Conservation (phyloP, 2,113 vertebrate species). For the Rhombomys opimus region DNA sequence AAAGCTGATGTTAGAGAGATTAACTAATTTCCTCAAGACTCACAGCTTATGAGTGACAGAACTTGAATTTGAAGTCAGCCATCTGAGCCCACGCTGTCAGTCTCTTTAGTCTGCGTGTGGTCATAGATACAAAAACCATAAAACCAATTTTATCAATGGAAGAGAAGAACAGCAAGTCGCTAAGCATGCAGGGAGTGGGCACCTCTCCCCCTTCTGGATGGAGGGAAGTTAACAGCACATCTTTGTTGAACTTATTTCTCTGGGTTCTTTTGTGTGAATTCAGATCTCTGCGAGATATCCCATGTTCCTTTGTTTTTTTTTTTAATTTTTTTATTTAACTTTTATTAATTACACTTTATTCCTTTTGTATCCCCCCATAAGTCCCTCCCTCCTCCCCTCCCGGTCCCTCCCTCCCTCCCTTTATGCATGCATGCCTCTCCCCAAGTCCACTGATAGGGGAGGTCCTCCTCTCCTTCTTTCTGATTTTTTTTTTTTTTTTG, state of each 20-base stretch:
- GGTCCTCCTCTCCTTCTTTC: no score
- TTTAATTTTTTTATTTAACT: no score
- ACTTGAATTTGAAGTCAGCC: conserved; percentile 55
- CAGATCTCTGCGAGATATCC: conserved; percentile 73
- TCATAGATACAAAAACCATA: conserved; percentile 60
- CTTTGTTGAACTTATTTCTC: conserved; percentile 72
- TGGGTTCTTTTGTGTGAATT: conserved; percentile 58
- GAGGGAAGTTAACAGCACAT: conserved; percentile 67
- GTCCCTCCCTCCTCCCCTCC: no score
- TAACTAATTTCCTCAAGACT: background rate
- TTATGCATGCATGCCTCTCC: no score
- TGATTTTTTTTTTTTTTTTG: no score
- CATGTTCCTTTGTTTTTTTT: conserved; percentile 79
- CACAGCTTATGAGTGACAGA: background rate
- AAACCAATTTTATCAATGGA: conserved; percentile 47
- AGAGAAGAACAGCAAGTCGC: conserved; percentile 50
- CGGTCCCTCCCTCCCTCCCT: no score
- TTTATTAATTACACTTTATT: no score
- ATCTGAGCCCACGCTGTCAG: conserved; percentile 16
- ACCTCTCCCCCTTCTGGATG: conserved; percentile 25
- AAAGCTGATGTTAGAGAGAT: background rate
- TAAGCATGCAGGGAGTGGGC: background rate
- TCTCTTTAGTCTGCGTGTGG: background rate
- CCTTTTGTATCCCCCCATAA: no score
- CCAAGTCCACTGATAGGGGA: no score